Conservation (phyloP, 2,888 invertebrate species). For the Ennomos fuscantarius region DNA sequence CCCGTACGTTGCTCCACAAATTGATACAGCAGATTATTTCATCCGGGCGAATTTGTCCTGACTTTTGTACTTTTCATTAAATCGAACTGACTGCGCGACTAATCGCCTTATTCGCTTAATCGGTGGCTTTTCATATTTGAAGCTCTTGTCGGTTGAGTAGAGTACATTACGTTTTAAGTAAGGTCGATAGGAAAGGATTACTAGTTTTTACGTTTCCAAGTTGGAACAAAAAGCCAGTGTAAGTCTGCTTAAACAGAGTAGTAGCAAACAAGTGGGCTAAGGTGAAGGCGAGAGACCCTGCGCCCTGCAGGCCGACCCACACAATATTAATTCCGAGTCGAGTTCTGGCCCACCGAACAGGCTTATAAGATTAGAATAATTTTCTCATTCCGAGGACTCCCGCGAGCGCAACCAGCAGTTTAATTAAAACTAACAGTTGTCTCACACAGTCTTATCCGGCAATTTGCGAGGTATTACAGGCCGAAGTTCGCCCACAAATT, state of each 20-base stretch:
- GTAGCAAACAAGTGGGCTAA: background rate
- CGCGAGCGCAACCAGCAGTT: slow-evolving; percentile 81
- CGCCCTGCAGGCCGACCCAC: slow-evolving; percentile 56
- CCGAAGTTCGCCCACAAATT: slow-evolving; percentile 84
- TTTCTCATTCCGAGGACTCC: slow-evolving; percentile 80
- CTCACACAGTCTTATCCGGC: slow-evolving; percentile 84
- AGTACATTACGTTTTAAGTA: slow-evolving; percentile 11
- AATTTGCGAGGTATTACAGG: slow-evolving; percentile 85
- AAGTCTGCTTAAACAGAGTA: no score
- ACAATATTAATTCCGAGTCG: slow-evolving; percentile 75
- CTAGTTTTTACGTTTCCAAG: no score
- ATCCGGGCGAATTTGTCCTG: slow-evolving; percentile 63
- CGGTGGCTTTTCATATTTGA: slow-evolving; percentile 36
- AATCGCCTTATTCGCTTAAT: slow-evolving; percentile 61
- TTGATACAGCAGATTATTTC: slow-evolving; percentile 80
- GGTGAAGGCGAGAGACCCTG: slow-evolving; percentile 22
- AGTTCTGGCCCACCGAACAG: slow-evolving; percentile 76
- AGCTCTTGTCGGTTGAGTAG: slow-evolving; percentile 25
- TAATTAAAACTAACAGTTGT: slow-evolving; percentile 86
- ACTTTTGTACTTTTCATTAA: slow-evolving; percentile 76
- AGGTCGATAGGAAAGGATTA: no score
- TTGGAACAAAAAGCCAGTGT: no score
- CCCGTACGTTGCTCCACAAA: slow-evolving; percentile 64
- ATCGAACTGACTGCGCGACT: slow-evolving; percentile 66
- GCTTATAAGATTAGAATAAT: slow-evolving; percentile 85